Conservation (phyloP, 2,113 vertebrate genomes). For the Muntiacus reevesi region DNA sequence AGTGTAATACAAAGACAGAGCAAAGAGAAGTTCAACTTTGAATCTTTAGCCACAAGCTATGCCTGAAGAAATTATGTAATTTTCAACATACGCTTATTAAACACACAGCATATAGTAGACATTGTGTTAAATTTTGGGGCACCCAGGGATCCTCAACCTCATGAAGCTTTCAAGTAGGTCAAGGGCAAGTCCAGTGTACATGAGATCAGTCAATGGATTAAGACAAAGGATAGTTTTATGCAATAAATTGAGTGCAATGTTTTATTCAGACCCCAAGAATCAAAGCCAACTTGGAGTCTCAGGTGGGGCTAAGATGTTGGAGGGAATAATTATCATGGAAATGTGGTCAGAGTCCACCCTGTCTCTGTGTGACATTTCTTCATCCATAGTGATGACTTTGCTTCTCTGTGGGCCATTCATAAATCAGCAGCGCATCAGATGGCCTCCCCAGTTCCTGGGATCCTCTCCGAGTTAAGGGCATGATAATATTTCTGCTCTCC, state of each 20-base stretch:
- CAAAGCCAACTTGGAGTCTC: not conserved
- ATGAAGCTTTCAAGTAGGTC: not conserved
- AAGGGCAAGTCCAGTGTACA: not conserved
- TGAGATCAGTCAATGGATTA: not conserved
- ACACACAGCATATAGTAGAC: not conserved
- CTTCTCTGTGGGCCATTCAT: not conserved
- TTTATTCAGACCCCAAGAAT: not conserved
- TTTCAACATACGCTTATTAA: not conserved
- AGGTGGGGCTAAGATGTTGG: not conserved
- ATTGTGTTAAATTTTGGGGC: not conserved
- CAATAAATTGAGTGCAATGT: not conserved
- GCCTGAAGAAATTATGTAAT: not conserved
- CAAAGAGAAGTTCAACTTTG: not conserved
- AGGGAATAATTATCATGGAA: not conserved
- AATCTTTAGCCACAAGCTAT: not conserved
- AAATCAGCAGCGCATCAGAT: not conserved
- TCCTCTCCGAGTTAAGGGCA: not conserved
- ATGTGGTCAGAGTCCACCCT: not conserved
- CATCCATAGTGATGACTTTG: not conserved
- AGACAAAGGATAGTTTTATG: not conserved
- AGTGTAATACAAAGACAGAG: not conserved
- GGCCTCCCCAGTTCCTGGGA: not conserved
- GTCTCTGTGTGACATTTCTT: not conserved
- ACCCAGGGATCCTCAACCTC: not conserved
- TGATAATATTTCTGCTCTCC: not conserved